Evolutionary conservation across 2,888 invertebrate genomes (phyloP).

Genomic region (Tiphia femorata): DNA sequence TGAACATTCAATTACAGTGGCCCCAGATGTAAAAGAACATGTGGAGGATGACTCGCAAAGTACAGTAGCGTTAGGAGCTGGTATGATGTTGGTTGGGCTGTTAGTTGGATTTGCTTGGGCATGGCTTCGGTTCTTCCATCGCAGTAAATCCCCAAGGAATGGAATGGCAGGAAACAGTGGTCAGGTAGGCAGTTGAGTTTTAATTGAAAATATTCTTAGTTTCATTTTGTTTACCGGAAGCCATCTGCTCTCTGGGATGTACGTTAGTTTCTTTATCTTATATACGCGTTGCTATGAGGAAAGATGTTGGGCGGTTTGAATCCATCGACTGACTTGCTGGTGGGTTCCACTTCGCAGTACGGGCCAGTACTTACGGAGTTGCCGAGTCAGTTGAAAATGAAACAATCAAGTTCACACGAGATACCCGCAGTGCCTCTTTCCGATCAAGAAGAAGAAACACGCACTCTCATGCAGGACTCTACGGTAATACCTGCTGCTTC

Average conservation of each 20-base stretch:
- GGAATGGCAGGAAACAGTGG: conserved; percentile 62
- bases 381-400: conserved; percentile 63
- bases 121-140: conserved; percentile 60
- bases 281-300: conserved; percentile 66
- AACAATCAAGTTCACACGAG: conserved; percentile 50
- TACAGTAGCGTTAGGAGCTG: conserved; percentile 59
- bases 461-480: conserved; percentile 63
- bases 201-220: conserved; percentile 24
- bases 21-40: conserved; percentile 30
- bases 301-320: conserved; percentile 70
- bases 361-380: conserved; percentile 68
- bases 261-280: conserved; percentile 59
- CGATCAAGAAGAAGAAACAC: conserved; percentile 66
- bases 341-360: conserved; percentile 70
- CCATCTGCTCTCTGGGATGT: conserved; percentile 42
- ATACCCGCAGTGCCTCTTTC: conserved; percentile 58
- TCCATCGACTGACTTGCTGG: conserved; percentile 69
- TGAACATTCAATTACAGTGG: conserved; percentile 19
- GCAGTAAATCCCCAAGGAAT: conserved; percentile 61
- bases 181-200: conserved; percentile 57
- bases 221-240: conserved; percentile 42
- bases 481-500: conserved; percentile 42
- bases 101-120: conserved; percentile 57
- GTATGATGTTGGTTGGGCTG: conserved; percentile 59
- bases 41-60: conserved; percentile 44